Base-by-base conservation (phyloP, 2,888 invertebrate species). In the Gandaritis pyraliata region DNA sequence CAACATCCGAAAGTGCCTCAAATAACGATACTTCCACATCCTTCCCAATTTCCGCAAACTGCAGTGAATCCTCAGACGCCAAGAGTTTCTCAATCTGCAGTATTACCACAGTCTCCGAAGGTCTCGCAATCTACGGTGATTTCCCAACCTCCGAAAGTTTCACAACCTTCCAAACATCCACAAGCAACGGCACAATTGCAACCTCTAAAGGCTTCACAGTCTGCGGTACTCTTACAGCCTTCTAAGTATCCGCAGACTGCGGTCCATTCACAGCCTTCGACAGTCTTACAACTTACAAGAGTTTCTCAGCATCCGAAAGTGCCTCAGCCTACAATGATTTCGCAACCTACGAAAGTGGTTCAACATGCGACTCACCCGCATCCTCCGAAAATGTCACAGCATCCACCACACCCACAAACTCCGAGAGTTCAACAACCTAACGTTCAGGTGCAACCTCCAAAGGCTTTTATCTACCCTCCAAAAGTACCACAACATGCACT, bases 1-100 rank as follows among this genome's bases (percentile, higher is more conserved):
- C 55, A 63, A n/a, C 49, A 53, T 30, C 38, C 36, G 11, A 54
- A 38, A 38, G 54, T 59, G 48, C 58, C 58, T 2, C 52, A 55
- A 47, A 43, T 55, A 30, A 59, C 58, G 18, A 68, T 62, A 63
- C 68, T 66, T 47, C 58, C 58, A n/a, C 51, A 59, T 52, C 55
- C 63, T 45, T 47, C 51, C 7, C 47, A 29, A 46, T 48, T 43
- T 52, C 38, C 47, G 12, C 47, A 50, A 39, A 2, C 50, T 33
- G 39, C 16, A 15, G 18, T 18, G 8, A 51, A 50, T 50, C 15
- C 48, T 4, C 58, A 54, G 50, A n/a, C 46, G 12, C 23, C 43
- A 18, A 59, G 29, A 30, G 47, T 47, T 47, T 29, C 47, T 8
- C 47, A 47, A 47, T 47, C 47, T 47, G 29, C 13, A 8, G 13